Base-by-base conservation (phyloP, 2,797 vertebrate species). In the Aplochiton taeniatus region DNA sequence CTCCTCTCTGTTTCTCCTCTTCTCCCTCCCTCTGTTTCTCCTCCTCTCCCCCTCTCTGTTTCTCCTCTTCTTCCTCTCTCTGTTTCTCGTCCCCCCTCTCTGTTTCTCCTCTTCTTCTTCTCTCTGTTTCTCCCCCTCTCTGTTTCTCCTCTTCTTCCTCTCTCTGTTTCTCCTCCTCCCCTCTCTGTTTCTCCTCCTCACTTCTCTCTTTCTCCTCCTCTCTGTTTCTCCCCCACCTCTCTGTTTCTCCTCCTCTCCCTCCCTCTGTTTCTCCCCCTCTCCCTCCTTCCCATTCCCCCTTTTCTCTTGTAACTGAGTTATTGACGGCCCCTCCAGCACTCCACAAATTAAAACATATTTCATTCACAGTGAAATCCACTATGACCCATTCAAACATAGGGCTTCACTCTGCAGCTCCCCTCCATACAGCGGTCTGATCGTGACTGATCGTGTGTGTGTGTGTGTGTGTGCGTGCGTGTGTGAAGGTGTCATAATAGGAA, bases 331-430 rank as follows among this genome's bases (percentile, higher is more conserved):
- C 81, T 77, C 60, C 41, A 83, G 83, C 75, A 20, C 60, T 80
- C 65, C 66, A 66, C 79, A 87, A 87, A 90, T 89, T 76, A 87
- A 87, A 85, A 76, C 79, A 87, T 84, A 86, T 86, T 88, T 89
- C 80, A 87, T 87, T 80, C 61, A 55, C 67, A 18, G 66, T 73
- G 66, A 73, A 82, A 79, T 75, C 65, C 62, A 76, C 68, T 75
- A 76, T 71, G 73, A 82, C 66, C 72, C 78, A 72, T 72, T 82
- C 83, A 84, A 79, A 72, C 65, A 65, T 70, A 69, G 58, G 63
- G 57, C 61, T 75, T 69, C 58, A 2, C 63, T 75, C 56, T 2
- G 31, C 31, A 60, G 46, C 41, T 11, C 10, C 16, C 9, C 52
- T 8, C 52, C 47, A 48, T 12, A 63, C 8, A n/a, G n/a, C n/a